Evolutionary conservation across 1,140 invertebrate species (phyloP).

Genomic region (Saccostrea cuccullata): DNA sequence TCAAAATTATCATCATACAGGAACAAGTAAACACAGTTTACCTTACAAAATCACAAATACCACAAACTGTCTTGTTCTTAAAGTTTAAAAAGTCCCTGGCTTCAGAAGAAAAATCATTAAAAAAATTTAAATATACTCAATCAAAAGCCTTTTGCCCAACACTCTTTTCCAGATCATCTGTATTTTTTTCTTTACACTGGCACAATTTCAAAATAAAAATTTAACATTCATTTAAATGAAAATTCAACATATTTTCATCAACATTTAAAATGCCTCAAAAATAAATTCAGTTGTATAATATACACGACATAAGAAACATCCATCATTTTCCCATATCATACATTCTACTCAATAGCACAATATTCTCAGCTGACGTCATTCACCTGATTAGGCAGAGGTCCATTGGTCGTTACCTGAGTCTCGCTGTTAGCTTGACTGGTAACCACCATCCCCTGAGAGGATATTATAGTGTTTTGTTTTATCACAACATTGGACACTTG

Average conservation of each 20-base stretch:
- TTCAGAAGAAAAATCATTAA: background rate
- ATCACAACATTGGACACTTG: constrained; percentile 53
- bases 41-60: background rate
- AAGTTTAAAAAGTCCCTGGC: background rate
- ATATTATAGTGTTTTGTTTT: constrained; percentile 49
- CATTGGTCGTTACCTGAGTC: background rate
- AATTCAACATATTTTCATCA: background rate
- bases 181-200: background rate
- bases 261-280: constrained; percentile 13
- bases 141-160: background rate
- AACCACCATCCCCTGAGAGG: constrained; percentile 38
- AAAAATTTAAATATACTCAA: background rate
- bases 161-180: background rate
- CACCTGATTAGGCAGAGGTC: constrained; percentile 25
- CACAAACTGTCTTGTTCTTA: background rate
- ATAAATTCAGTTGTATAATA: background rate
- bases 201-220: background rate
- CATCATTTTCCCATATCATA: background rate
- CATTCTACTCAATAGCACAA: constrained; percentile 6
- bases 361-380: background rate
- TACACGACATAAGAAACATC: background rate
- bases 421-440: constrained; percentile 12
- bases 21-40: constrained; percentile 6
- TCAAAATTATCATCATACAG: background rate
- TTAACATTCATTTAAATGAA: background rate